Base-by-base conservation (phyloP, 2,797 vertebrate genomes). In the Allobates femoralis region DNA sequence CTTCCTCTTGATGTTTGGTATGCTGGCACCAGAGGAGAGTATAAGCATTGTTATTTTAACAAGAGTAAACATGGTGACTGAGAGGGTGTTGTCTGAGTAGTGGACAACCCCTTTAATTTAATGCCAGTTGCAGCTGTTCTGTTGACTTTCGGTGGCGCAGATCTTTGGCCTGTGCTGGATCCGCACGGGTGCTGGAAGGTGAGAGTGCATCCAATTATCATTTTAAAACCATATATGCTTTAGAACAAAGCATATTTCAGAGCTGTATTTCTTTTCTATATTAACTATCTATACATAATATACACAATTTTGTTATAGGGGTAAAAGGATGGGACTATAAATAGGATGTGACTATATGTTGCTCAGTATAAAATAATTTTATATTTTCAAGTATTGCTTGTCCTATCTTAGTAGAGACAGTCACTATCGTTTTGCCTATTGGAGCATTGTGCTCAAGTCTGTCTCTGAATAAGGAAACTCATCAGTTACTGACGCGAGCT, bases 401-500 rank as follows among this genome's bases (percentile, higher is more conserved):
- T 75, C 51, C 15, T 53, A 28, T 28, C 46, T 50, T 74, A 74
- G 46, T 28, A 50, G 26, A 0, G 5, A n/a, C 37, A 50, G 3
- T 7, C n/a, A 51, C 30, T 16, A 51, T 28, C 15, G 7, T 26
- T 19, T 55, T 56, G 18, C 10, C 41, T 41, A 26, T 18, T 60
- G 51, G 14, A 73, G 34, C 19, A 14, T 5, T 19, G 5, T 14
- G 34, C 46, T n/a, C n/a, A 51, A 66, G 18, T 79, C 16, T 8
- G 55, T n/a, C 32, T 28, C 1, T 71, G 23, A 55, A 67, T n/a
- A 58, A 79, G 62, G 50, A 85, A 85, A 58, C 30, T 50, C 71
- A 7, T 84, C 37, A 62, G 55, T 46, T 51, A 62, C 5, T 46
- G 53, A 56, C 26, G 1, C 14, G 3, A 30, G 26, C 21, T 53